phyloP scores from a whole-genome alignment of 2,797 vertebrate species.

The Parauchenoglanis ngamensis region DNA sequence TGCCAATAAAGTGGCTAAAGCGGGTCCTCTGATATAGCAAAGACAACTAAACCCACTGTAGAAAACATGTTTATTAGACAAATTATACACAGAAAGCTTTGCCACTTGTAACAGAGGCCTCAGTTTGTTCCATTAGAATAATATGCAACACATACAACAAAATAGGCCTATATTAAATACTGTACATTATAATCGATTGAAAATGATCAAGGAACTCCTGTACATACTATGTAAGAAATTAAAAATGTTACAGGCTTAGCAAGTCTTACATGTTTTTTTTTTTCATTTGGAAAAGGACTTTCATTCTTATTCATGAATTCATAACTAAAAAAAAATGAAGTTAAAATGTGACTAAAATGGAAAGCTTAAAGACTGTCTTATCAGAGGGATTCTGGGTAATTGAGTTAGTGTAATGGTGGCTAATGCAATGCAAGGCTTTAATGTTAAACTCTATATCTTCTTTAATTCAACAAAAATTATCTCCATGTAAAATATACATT shows the following conservation, averaged over 20 bases:
- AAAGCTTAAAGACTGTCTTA: constrained; percentile 69
- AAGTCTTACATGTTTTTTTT: constrained; percentile 97
- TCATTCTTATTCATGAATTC: constrained; percentile 82
- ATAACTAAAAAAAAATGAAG: constrained; percentile 72
- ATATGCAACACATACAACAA: constrained; percentile 99
- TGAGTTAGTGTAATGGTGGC: constrained; percentile 87
- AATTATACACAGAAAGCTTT: constrained; percentile 99
- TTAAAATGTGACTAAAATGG: constrained; percentile 53
- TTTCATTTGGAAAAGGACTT: constrained; percentile 74
- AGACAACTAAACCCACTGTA: constrained; percentile 85
- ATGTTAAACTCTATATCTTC: constrained; percentile 78
- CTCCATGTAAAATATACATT: constrained; percentile 94
- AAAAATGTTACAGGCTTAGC: constrained; percentile 91
- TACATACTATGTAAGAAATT: constrained; percentile 90
- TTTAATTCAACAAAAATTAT: constrained; percentile 93
- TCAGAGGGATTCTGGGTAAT: constrained; percentile 83
- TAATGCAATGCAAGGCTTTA: constrained; percentile 90
- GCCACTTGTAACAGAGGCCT: constrained; percentile 99
- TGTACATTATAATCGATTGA: constrained; percentile 94
- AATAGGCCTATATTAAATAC: constrained; percentile 99
- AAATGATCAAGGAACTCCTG: constrained; percentile 93
- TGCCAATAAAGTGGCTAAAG: background rate
- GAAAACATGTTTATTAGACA: constrained; percentile 99
- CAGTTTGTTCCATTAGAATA: constrained; percentile 97
- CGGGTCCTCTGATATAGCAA: constrained; percentile 49